A percentile compares a stretch with the other conserved stretches of the same genome.
phyloP scores from a whole-genome alignment of 1,140 invertebrate genomes.

The Tetramorium simillimum region DNA sequence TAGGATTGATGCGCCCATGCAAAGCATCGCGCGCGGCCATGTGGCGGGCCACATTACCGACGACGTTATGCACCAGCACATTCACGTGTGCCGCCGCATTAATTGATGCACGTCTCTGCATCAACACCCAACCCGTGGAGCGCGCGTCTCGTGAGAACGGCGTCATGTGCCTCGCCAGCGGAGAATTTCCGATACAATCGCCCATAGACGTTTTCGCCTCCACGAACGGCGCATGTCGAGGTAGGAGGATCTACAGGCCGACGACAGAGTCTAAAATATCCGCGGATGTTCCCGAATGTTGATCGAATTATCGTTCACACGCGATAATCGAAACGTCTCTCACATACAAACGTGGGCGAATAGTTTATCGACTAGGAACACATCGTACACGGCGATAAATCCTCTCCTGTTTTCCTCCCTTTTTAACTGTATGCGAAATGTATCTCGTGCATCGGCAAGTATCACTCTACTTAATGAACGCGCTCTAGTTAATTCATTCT shows the following conservation, averaged over 20 bases:
- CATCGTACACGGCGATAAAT: background rate
- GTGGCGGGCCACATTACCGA: conserved; percentile 79
- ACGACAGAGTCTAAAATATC: conserved; percentile 13
- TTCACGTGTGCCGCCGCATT: conserved; percentile 83
- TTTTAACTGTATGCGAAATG: background rate
- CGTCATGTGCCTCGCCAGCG: conserved; percentile 76
- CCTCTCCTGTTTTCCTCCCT: background rate
- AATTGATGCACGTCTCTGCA: conserved; percentile 82
- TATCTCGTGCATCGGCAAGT: background rate
- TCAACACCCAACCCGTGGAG: conserved; percentile 76
- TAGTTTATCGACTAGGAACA: background rate
- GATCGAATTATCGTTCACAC: background rate
- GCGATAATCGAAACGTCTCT: background rate
- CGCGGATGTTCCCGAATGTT: background rate
- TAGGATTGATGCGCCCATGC: conserved; percentile 79
- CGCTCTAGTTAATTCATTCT: conserved; percentile 12
- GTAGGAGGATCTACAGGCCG: conserved; percentile 6
- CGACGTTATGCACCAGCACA: conserved; percentile 81
- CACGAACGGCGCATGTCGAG: background rate
- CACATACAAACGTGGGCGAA: background rate
- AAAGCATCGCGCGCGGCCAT: conserved; percentile 73
- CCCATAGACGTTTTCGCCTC: background rate
- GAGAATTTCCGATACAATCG: conserved; percentile 73
- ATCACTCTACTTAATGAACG: conserved; percentile 25
- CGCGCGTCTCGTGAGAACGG: conserved; percentile 80